These are phyloP conservation scores for Brachyhypopomus occidentalis DNA, from an alignment of 2,113 vertebrate species.

Conservation along the genomic window DNA sequence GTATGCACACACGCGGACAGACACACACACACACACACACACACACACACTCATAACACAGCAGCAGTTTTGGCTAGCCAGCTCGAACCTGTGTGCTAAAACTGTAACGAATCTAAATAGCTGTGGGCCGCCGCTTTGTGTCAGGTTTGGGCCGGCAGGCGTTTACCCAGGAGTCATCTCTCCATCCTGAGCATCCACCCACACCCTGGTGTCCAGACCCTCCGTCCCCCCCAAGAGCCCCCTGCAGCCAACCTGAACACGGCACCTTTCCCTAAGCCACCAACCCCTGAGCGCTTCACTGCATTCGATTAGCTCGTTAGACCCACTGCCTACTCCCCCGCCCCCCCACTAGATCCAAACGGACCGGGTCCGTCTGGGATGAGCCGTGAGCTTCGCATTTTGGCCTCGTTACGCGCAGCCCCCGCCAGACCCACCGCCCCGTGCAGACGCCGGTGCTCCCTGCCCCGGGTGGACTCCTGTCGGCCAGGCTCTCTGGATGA, in stretches of 20 bases:
- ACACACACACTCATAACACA: too few relatives aligned
- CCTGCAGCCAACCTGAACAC: conserved; percentile 4
- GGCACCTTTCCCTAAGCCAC: too few relatives aligned
- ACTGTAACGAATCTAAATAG: conserved; percentile 78
- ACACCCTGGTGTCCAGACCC: too few relatives aligned
- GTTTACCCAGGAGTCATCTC: conserved; percentile 56
- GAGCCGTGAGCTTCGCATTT: not conserved
- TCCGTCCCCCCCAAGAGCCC: conserved; percentile 21
- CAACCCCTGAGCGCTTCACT: not conserved
- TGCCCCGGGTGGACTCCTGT: not conserved
- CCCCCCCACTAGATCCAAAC: not conserved
- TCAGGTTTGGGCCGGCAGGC: not conserved
- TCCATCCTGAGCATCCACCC: conserved; percentile 54
- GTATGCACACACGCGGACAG: too few relatives aligned
- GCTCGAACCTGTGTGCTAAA: too few relatives aligned
- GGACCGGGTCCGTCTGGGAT: not conserved
- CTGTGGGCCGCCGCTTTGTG: conserved; percentile 69
- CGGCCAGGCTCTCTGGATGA: not conserved
- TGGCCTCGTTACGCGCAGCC: not conserved
- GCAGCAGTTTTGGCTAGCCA: too few relatives aligned
- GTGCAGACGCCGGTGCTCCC: not conserved
- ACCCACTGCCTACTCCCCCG: not conserved
- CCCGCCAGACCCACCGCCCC: not conserved
- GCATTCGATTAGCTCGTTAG: not conserved
- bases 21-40: too few relatives aligned